phyloP scores from a whole-genome alignment of 2,797 vertebrate genomes.

The Platyrinchus mystaceus region DNA sequence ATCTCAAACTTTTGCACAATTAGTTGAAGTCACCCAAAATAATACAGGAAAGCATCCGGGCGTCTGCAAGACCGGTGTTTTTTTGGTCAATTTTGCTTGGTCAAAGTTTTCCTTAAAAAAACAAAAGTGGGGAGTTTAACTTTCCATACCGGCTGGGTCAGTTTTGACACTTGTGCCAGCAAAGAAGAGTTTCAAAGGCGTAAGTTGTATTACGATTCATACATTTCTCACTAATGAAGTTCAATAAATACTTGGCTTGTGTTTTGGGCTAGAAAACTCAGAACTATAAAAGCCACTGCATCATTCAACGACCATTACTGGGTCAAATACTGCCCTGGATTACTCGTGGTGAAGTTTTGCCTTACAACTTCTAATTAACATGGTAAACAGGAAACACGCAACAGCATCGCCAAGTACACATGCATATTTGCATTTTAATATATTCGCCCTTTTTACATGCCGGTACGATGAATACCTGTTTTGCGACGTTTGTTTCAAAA shows the following conservation, averaged over 20 bases:
- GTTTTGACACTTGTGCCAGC: background rate
- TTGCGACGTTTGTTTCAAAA: background rate
- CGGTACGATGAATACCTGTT: slow-evolving; percentile 35
- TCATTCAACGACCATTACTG: background rate
- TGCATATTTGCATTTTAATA: slow-evolving; percentile 46
- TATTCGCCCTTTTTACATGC: slow-evolving; percentile 7
- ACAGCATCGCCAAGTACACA: background rate
- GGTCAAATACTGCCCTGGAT: slow-evolving; percentile 32
- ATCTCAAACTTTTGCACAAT: background rate
- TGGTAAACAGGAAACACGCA: slow-evolving; percentile 68
- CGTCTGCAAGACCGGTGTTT: rapidly evolving
- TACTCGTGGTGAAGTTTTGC: background rate
- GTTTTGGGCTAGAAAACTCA: background rate
- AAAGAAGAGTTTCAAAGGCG: background rate
- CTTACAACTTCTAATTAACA: slow-evolving; percentile 61
- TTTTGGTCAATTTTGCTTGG: background rate
- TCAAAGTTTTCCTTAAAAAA: background rate
- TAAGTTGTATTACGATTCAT: background rate
- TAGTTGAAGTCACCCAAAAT: background rate
- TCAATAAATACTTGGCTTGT: background rate
- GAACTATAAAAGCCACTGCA: background rate
- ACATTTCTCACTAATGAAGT: background rate
- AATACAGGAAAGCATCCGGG: background rate
- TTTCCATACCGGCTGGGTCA: background rate
- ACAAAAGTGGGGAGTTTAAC: background rate